A percentile compares a stretch with the other conserved stretches of the same genome.
Conservation (phyloP, 2,113 vertebrate genomes). For the Phocoena sinus region DNA sequence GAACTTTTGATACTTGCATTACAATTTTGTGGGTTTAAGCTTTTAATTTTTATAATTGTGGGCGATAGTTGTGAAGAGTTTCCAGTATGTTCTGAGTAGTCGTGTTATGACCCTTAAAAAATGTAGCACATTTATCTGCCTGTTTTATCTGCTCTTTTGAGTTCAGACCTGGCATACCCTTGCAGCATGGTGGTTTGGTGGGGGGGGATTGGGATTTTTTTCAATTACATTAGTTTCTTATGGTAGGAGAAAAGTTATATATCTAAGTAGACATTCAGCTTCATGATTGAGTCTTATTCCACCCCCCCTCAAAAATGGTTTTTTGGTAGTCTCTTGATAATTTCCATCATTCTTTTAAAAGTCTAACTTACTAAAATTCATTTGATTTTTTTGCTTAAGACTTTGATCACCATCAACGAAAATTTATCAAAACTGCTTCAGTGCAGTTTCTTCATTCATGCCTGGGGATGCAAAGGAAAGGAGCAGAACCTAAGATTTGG, state of each 20-base stretch:
- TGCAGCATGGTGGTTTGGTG: background rate
- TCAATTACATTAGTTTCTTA: background rate
- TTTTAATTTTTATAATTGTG: constrained; percentile 50
- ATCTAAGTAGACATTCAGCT: background rate
- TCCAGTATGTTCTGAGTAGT: background rate
- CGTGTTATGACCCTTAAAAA: background rate
- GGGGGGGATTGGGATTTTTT: background rate
- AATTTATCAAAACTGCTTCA: background rate
- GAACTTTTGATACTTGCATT: constrained; percentile 52
- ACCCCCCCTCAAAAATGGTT: background rate
- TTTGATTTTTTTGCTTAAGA: background rate
- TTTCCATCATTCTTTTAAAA: constrained; percentile 5
- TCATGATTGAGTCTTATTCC: background rate
- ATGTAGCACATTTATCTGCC: background rate
- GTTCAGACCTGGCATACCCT: background rate
- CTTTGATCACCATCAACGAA: background rate
- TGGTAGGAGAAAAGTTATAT: background rate
- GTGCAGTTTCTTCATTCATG: background rate
- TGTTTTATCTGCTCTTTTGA: background rate
- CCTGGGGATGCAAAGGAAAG: background rate
- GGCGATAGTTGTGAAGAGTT: constrained; percentile 39
- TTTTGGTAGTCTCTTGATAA: background rate
- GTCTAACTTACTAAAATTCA: background rate
- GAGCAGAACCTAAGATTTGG: background rate
- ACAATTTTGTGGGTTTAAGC: constrained; percentile 29